These are phyloP conservation scores for Anisognathus igniventris DNA, from an alignment of 2,797 vertebrate species.

Conservation along the genomic window DNA sequence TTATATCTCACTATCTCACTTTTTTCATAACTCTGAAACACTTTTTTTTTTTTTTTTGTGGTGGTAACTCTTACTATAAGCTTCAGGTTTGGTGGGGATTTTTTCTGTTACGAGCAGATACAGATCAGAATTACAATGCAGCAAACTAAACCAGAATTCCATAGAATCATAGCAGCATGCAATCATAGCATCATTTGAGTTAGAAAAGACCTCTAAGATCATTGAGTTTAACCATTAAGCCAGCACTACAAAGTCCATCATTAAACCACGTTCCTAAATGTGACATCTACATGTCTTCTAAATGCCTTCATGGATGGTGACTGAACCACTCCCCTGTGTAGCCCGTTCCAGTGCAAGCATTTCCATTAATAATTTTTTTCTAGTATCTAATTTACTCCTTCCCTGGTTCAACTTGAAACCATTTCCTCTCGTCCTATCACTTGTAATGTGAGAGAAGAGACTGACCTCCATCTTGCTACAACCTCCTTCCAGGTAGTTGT, in stretches of 20 bases:
- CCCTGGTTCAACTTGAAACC: neutral
- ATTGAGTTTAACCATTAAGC: neutral
- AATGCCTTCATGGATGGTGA: neutral
- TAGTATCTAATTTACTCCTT: neutral
- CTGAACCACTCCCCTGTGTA: neutral
- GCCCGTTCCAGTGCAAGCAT: neutral
- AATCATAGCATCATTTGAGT: neutral
- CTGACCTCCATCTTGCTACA: neutral
- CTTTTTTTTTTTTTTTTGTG: neutral
- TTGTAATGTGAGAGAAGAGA: neutral
- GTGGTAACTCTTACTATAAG: neutral
- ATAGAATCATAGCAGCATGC: neutral
- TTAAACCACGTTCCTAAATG: neutral
- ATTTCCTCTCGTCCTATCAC: fast-evolving
- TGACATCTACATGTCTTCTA: fast-evolving
- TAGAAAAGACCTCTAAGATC: neutral
- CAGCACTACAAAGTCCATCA: neutral
- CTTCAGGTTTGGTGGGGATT: neutral
- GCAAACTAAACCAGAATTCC: neutral
- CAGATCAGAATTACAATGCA: neutral
- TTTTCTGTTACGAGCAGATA: neutral
- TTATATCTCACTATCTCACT: neutral
- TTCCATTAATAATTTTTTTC: neutral
- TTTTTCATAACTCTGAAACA: neutral
- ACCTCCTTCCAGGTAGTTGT: neutral